These are phyloP conservation scores for Drosophila kikkawai DNA, from an alignment of 1,140 invertebrate genomes.

Conservation along the genomic window DNA sequence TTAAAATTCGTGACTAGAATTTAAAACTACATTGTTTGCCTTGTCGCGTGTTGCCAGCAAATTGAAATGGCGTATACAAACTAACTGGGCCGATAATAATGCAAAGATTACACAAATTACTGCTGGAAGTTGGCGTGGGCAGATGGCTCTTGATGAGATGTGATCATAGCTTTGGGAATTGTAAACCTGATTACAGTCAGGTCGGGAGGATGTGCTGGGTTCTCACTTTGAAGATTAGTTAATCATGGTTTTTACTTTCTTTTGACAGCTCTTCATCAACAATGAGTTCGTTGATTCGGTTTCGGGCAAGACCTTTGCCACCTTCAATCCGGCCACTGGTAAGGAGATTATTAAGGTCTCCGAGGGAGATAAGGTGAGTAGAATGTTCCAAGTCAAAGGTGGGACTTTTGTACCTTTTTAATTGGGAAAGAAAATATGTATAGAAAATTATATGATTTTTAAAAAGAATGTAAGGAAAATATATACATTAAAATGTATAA, in stretches of 20 bases:
- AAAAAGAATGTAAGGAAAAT: neutral
- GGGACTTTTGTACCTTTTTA: too few relatives aligned
- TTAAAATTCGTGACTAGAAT: conserved; percentile 21
- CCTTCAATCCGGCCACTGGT: conserved; percentile 92
- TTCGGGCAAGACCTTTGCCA: conserved; percentile 90
- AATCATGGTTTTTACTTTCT: conserved; percentile 64
- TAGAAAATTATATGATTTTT: too few relatives aligned
- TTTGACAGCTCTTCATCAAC: conserved; percentile 94
- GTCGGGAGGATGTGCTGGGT: conserved; percentile 15
- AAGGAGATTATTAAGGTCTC: conserved; percentile 91
- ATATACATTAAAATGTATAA: neutral
- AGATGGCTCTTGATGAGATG: neutral
- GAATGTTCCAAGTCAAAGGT: neutral
- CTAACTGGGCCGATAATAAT: conserved; percentile 15
- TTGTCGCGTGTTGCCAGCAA: conserved; percentile 47
- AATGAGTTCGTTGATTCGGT: conserved; percentile 95
- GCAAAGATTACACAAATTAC: conserved; percentile 42
- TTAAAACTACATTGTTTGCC: conserved; percentile 24
- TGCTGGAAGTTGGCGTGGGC: neutral
- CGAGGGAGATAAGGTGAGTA: conserved; percentile 91
- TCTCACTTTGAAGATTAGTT: neutral
- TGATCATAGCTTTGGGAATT: conserved; percentile 16
- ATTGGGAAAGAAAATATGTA: neutral
- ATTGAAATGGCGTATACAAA: conserved; percentile 12
- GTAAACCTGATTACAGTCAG: conserved; percentile 30